phyloP scores from a whole-genome alignment of 2,797 vertebrate species.

The Rhabdomys pumilio region DNA sequence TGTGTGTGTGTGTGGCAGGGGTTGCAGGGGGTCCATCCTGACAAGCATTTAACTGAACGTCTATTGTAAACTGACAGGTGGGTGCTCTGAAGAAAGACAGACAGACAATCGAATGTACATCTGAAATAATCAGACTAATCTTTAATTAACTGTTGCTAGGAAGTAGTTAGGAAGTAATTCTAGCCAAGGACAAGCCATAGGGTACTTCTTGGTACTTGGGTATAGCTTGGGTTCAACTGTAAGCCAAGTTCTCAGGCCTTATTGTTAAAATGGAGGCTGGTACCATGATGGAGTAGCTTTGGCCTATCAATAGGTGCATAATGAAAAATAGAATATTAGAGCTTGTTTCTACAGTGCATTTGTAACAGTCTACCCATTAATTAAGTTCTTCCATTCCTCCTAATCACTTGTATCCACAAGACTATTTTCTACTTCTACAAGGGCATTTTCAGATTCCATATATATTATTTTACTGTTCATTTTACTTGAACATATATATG shows the following conservation, averaged over 20 bases:
- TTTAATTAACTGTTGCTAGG: too few species aligned
- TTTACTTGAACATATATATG: background rate
- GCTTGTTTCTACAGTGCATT: background rate
- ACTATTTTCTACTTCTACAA: background rate
- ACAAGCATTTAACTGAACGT: background rate
- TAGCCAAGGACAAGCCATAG: too few species aligned
- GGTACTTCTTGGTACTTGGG: too few species aligned
- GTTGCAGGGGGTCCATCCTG: background rate
- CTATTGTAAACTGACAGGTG: background rate
- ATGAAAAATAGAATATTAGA: background rate
- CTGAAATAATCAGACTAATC: background rate
- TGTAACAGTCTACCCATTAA: background rate
- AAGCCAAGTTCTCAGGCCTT: too few species aligned
- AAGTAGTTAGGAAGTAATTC: too few species aligned
- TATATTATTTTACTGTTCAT: background rate
- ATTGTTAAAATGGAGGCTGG: too few species aligned
- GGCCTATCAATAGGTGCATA: too few species aligned
- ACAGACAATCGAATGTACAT: background rate
- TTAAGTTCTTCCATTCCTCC: background rate
- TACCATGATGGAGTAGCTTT: too few species aligned
- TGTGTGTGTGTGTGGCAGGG: too few species aligned
- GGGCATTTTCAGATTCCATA: background rate
- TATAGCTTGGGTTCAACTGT: too few species aligned
- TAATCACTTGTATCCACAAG: background rate
- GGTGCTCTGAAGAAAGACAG: background rate